A percentile compares a stretch with the other conserved stretches of the same genome.
Conservation (phyloP, 2,888 invertebrate genomes). For the Lobophora halterata region DNA sequence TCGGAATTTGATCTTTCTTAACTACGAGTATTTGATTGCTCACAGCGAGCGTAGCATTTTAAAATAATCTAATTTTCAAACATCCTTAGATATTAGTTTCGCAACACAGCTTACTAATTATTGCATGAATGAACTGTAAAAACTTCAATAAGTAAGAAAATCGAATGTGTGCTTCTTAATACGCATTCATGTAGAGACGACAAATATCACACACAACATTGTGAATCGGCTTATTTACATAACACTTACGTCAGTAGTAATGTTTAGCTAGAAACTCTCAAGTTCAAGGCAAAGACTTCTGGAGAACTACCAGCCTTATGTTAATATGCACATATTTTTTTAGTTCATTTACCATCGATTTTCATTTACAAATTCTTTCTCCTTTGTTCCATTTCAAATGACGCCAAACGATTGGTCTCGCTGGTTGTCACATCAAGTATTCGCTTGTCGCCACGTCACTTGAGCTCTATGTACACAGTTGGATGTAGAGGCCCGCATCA, state of each 20-base stretch:
- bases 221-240: constrained; percentile 67
- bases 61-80: too few relatives aligned
- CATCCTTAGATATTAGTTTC: too few relatives aligned
- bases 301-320: constrained; percentile 22
- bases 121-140: too few relatives aligned
- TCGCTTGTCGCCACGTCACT: constrained; percentile 24
- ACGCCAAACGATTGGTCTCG: constrained; percentile 10
- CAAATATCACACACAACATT: constrained; percentile 44
- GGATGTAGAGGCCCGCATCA: constrained; percentile 44
- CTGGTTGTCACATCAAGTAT: constrained; percentile 18
- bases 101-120: too few relatives aligned
- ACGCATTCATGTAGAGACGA: constrained; percentile 46
- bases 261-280: constrained; percentile 53
- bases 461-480: constrained; percentile 56
- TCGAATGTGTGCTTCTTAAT: constrained; percentile 31
- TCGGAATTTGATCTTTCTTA: too few relatives aligned
- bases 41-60: too few relatives aligned
- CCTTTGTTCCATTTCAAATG: constrained; percentile 19
- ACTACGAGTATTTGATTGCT: too few relatives aligned
- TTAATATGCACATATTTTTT: constrained; percentile 15
- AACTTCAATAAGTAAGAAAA: constrained; percentile 13
- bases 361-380: constrained; percentile 18
- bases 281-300: constrained; percentile 64
- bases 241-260: constrained; percentile 65
- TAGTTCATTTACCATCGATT: constrained; percentile 8